Conservation (phyloP, 92 coral and sea anemone species). For the Actinernus sp. region DNA sequence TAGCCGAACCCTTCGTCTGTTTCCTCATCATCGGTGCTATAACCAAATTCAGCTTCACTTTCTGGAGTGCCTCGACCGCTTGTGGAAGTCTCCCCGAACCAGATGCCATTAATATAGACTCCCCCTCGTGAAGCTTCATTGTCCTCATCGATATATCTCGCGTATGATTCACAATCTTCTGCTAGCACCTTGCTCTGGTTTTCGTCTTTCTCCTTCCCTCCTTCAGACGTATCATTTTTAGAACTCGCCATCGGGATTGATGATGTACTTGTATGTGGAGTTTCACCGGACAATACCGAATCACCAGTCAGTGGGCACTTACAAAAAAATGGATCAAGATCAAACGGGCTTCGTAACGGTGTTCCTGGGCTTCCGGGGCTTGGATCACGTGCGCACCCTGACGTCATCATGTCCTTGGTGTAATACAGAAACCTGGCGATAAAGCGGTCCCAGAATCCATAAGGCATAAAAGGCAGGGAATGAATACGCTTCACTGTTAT, state of each 20-base stretch:
- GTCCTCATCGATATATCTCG: slow-evolving; percentile 43
- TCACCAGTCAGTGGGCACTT: slow-evolving; percentile 49
- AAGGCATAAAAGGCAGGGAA: slow-evolving; percentile 81
- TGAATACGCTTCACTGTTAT: slow-evolving; percentile 89
- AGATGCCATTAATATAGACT: slow-evolving; percentile 72
- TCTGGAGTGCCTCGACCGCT: slow-evolving; percentile 22
- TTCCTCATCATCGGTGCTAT: slow-evolving; percentile 71
- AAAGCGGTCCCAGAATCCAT: slow-evolving; percentile 96
- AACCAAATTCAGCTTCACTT: slow-evolving; percentile 77
- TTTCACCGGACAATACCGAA: not conserved
- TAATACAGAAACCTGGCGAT: slow-evolving; percentile 87
- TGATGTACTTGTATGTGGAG: not conserved
- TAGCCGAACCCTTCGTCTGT: slow-evolving; percentile 7
- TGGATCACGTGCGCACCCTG: slow-evolving; percentile 46
- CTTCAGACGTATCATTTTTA: not conserved
- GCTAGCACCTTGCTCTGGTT: slow-evolving; percentile 29
- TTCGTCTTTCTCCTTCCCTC: slow-evolving; percentile 3
- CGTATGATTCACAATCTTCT: slow-evolving; percentile 21
- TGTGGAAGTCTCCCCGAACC: slow-evolving; percentile 32
- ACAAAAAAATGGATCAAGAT: slow-evolving; percentile 76
- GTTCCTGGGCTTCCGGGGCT: slow-evolving; percentile 18
- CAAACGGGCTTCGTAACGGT: slow-evolving; percentile 53
- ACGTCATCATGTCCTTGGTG: slow-evolving; percentile 85
- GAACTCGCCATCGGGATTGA: slow-evolving; percentile 7
- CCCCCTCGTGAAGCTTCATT: slow-evolving; percentile 40